Percentiles rank a stretch among this genome's conserved stretches.
Evolutionary conservation across 2,113 vertebrate genomes (phyloP).

Genomic region (Empidonax alnorum): DNA sequence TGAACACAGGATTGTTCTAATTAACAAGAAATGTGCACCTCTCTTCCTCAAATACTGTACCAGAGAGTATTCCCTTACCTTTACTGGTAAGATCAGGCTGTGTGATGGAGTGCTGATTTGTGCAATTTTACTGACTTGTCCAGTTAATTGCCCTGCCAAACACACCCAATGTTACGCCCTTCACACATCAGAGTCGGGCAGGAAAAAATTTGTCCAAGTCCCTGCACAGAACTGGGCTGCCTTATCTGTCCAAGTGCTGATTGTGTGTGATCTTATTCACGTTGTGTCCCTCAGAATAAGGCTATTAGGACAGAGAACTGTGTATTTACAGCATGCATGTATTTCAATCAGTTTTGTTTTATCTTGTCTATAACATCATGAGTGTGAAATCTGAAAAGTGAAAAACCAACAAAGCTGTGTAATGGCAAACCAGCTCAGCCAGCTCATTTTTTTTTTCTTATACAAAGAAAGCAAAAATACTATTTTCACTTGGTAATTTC

Average conservation of each 20-base stretch:
- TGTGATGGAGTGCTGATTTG: not conserved
- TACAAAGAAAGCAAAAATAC: not conserved
- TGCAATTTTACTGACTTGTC: not conserved
- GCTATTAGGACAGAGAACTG: not conserved
- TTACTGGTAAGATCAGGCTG: not conserved
- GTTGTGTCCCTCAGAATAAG: not conserved
- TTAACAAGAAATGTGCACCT: not conserved
- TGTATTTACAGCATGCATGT: not conserved
- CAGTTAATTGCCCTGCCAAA: not conserved
- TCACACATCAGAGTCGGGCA: not conserved
- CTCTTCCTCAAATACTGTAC: not conserved
- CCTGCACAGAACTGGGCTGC: not conserved
- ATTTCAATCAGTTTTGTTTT: not conserved
- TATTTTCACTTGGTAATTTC: not conserved
- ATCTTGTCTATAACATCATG: not conserved
- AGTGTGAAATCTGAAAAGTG: not conserved
- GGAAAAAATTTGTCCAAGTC: not conserved
- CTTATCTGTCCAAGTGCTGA: not conserved
- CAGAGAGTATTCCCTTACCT: not conserved
- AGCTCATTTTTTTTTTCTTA: not conserved
- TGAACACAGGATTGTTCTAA: not conserved
- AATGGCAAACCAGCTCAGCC: not conserved
- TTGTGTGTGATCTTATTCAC: not conserved
- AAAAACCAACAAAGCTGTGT: not conserved
- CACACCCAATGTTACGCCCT: not conserved